A percentile compares a stretch with the other conserved stretches of the same genome.
phyloP scores from a whole-genome alignment of 1,140 invertebrate genomes.

The Rhopalosiphum maidis region DNA sequence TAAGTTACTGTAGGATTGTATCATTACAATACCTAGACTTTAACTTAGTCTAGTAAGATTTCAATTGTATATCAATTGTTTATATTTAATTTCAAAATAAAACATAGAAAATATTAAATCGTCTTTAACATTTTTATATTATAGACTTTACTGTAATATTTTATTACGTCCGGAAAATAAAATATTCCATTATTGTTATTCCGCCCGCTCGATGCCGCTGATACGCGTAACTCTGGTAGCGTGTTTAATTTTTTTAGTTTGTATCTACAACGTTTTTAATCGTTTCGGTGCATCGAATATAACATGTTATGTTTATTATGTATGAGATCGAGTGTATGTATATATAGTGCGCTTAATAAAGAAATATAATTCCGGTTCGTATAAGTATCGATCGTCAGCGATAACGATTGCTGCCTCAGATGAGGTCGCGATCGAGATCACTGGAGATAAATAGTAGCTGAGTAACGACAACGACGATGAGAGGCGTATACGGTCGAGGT shows the following conservation, averaged over 20 bases:
- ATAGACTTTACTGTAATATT: too few relatives aligned
- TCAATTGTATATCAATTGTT: too few relatives aligned
- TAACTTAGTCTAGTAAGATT: not conserved
- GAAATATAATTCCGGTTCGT: slow-evolving; percentile 43
- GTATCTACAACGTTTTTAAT: not conserved
- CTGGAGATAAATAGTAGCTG: not conserved
- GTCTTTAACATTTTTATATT: too few relatives aligned
- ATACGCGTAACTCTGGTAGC: slow-evolving; percentile 44
- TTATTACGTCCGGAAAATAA: too few relatives aligned
- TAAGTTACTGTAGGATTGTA: too few relatives aligned
- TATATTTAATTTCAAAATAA: too few relatives aligned
- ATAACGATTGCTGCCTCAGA: not conserved
- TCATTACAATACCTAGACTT: not conserved
- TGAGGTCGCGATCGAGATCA: not conserved
- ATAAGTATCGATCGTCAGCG: slow-evolving; percentile 17
- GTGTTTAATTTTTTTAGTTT: not conserved
- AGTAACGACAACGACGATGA: not conserved
- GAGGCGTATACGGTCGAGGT: not conserved
- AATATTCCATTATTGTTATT: not conserved
- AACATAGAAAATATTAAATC: not conserved
- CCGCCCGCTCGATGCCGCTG: too few relatives aligned
- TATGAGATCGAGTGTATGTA: not conserved
- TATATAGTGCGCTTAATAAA: not conserved
- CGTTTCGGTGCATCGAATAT: not conserved
- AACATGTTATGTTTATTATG: not conserved